Evolutionary conservation across 2,888 invertebrate genomes (phyloP).

Genomic region (Tribolium freemani): DNA sequence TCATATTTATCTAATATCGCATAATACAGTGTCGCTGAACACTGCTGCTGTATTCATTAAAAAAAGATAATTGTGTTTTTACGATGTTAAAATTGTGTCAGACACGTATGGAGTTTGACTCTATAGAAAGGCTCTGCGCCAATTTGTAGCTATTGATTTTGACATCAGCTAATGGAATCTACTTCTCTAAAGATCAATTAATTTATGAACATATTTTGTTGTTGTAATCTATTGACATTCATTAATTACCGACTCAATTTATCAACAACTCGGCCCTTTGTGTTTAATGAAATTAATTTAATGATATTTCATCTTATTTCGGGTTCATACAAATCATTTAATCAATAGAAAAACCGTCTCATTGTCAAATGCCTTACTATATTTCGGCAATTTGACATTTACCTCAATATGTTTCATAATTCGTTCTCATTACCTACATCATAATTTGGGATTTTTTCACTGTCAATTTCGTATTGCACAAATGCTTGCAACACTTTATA

Average conservation of each 20-base stretch:
- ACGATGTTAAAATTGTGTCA: slow-evolving; percentile 18
- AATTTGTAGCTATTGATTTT: slow-evolving; percentile 43
- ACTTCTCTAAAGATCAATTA: slow-evolving; percentile 41
- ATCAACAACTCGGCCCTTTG: slow-evolving; percentile 4
- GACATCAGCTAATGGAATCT: slow-evolving; percentile 40
- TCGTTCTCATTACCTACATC: slow-evolving; percentile 49
- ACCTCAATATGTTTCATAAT: slow-evolving; percentile 40
- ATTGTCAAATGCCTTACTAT: slow-evolving; percentile 20
- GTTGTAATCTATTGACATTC: slow-evolving; percentile 31
- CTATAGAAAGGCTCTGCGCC: slow-evolving; percentile 31
- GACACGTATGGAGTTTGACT: slow-evolving; percentile 27
- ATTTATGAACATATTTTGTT: slow-evolving; percentile 37
- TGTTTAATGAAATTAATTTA: slow-evolving; percentile 20
- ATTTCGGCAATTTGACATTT: slow-evolving; percentile 40
- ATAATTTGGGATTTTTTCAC: slow-evolving; percentile 48
- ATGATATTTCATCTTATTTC: not conserved
- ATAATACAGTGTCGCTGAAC: not conserved
- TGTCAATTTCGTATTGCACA: slow-evolving; percentile 49
- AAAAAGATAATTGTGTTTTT: slow-evolving; percentile 20
- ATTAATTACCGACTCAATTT: slow-evolving; percentile 34
- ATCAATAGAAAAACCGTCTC: slow-evolving; percentile 33
- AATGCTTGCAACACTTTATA: slow-evolving; percentile 34
- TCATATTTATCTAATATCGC: slow-evolving; percentile 6
- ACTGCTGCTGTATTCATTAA: not conserved
- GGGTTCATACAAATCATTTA: slow-evolving; percentile 18